Evolutionary conservation across 2,888 invertebrate genomes (phyloP).

Genomic region (Watsonalla cultraria): DNA sequence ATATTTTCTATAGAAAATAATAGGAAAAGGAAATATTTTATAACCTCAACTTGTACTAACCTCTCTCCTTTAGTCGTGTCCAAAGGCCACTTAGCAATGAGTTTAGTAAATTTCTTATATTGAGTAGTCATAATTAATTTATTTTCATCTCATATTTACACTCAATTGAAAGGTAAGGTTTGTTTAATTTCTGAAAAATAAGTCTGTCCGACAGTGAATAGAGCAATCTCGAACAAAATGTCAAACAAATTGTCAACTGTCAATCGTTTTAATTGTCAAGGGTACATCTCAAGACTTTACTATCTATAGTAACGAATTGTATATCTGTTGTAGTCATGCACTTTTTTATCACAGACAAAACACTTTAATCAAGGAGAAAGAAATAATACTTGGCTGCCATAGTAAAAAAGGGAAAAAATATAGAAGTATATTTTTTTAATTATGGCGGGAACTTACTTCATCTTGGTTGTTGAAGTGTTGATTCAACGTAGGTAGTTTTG

Average conservation of each 20-base stretch:
- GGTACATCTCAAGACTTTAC: too few relatives aligned
- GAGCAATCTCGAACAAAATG: not conserved
- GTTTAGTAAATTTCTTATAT: constrained; percentile 85
- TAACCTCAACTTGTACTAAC: constrained; percentile 56
- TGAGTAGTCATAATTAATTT: constrained; percentile 79
- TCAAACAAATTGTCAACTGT: not conserved
- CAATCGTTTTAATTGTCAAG: not conserved
- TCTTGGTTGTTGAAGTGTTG: too few relatives aligned
- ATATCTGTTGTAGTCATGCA: too few relatives aligned
- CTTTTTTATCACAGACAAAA: too few relatives aligned
- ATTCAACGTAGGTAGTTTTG: too few relatives aligned
- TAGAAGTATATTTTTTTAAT: too few relatives aligned
- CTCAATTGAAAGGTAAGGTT: not conserved
- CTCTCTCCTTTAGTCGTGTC: constrained; percentile 85
- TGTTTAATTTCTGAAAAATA: not conserved
- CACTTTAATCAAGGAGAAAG: too few relatives aligned
- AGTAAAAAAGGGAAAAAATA: too few relatives aligned
- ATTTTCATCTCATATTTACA: constrained; percentile 19
- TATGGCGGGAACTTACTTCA: too few relatives aligned
- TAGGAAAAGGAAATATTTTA: not conserved
- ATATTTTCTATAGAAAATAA: too few relatives aligned
- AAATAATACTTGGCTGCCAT: too few relatives aligned
- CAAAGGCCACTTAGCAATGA: constrained; percentile 89
- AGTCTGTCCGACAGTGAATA: constrained; percentile 5
- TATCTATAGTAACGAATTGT: too few relatives aligned